Conservation (phyloP, 2,113 vertebrate genomes). For the Peucedramus taeniatus region DNA sequence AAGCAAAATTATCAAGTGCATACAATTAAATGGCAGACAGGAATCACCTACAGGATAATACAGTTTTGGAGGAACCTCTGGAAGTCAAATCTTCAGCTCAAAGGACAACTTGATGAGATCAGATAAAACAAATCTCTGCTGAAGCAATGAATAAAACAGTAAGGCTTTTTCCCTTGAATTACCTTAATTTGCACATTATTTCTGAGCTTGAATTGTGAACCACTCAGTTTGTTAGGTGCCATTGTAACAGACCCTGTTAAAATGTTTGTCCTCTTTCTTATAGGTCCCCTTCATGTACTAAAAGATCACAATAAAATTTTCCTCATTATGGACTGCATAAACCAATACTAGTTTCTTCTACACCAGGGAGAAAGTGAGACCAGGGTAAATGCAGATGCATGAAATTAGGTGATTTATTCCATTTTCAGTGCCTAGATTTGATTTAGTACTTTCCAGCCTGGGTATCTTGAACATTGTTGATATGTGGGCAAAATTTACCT, state of each 20-base stretch:
- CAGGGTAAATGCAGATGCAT: background rate
- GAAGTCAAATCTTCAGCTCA: background rate
- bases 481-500: background rate
- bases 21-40: background rate
- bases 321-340: background rate
- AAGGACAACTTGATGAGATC: background rate
- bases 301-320: background rate
- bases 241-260: background rate
- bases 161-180: background rate
- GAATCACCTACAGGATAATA: background rate
- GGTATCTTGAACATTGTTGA: background rate
- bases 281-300: background rate
- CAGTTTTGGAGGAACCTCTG: background rate
- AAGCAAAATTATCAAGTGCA: background rate
- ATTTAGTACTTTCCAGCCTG: background rate
- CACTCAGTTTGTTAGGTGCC: background rate
- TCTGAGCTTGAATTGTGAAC: rapidly evolving
- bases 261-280: background rate
- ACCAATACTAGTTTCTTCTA: background rate
- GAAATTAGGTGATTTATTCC: background rate
- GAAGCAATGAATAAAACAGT: background rate
- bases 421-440: background rate
- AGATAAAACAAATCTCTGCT: background rate
- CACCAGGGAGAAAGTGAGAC: background rate
- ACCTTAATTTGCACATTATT: background rate